Evolutionary conservation across 1,140 invertebrate genomes (phyloP), one percentile per base, ranked within the genome.

Genomic region (Ectropis grisescens): DNA sequence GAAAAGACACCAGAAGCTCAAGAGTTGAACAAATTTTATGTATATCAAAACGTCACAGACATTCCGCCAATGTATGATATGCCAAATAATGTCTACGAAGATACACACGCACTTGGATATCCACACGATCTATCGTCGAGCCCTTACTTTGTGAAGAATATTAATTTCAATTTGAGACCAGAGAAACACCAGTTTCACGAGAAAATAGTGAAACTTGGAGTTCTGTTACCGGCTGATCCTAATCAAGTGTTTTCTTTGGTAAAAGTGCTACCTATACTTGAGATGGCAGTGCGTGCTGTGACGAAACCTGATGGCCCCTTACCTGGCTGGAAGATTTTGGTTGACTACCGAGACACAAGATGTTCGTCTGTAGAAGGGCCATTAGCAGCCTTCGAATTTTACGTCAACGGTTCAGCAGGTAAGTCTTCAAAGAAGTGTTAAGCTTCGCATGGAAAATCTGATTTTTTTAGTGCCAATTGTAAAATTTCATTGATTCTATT

Each of bases 301-400:
- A 85, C 86, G 4, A 82, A 83, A 3, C 42, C 80, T 10, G 78
- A 72, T 15, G 88, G 87, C 2, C 83, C 86, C 0, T 71, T 92
- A 1, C 86, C 88, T 1, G 87, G 86, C 7, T 90, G 88, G 84
- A 84, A 84, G 29, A 88, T 94, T 25, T 72, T 85, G 12, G 85
- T 93, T 1, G 84, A 88, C 22, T 87, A 89, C 37, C 82, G 90
- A 26, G 91, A 94, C 54, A 91, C 92, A 0, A 82, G 86, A n/a
- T 94, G 92, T 61, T 93, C 92, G 2, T 93, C 91, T 2, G 89
- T 88, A 1, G 85, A 87, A 28, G 93, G 92, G 1, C 90, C 92
- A 0, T 74, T 94, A 2, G 90, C 89, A 2, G 92, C 92, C 2
- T 91, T 93, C 60, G 90, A 93, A 32, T 90, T 93, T 43, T 90